phyloP scores from a whole-genome alignment of 2,113 vertebrate genomes.

The Gobius niger region DNA sequence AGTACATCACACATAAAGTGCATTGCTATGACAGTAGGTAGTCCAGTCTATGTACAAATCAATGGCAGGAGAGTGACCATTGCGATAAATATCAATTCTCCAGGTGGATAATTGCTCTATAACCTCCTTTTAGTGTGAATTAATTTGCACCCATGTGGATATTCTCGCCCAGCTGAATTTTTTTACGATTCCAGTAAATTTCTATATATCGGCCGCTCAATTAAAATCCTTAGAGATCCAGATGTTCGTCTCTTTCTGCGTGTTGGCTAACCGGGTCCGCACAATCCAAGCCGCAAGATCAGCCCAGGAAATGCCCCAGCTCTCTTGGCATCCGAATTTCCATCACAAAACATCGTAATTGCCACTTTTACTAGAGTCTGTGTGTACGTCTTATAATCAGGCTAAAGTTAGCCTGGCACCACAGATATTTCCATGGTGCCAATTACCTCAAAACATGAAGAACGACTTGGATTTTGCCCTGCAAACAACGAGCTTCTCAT shows the following conservation, averaged over 20 bases:
- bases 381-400: constrained; percentile 39
- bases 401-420: constrained; percentile 33
- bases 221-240: constrained; percentile 47
- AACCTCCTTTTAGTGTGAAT: constrained; percentile 14
- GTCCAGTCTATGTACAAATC: constrained; percentile 37
- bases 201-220: constrained; percentile 13
- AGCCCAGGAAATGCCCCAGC: constrained; percentile 45
- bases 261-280: constrained; percentile 12
- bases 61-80: constrained; percentile 10
- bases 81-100: background rate
- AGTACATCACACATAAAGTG: constrained; percentile 71
- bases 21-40: constrained; percentile 60
- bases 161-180: background rate
- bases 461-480: constrained; percentile 18
- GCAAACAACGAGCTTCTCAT: constrained; percentile 13
- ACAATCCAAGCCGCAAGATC: constrained; percentile 40
- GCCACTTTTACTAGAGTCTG: constrained; percentile 51
- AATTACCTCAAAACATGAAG: constrained; percentile 46
- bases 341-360: constrained; percentile 53
- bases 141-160: constrained; percentile 7
- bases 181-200: constrained; percentile 35
- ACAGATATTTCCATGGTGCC: constrained; percentile 40
- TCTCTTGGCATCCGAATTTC: constrained; percentile 42
- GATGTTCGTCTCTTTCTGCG: constrained; percentile 44
- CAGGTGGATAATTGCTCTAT: constrained; percentile 10